phyloP scores from a whole-genome alignment of 2,888 invertebrate genomes.

The Nomada ruficornis region DNA sequence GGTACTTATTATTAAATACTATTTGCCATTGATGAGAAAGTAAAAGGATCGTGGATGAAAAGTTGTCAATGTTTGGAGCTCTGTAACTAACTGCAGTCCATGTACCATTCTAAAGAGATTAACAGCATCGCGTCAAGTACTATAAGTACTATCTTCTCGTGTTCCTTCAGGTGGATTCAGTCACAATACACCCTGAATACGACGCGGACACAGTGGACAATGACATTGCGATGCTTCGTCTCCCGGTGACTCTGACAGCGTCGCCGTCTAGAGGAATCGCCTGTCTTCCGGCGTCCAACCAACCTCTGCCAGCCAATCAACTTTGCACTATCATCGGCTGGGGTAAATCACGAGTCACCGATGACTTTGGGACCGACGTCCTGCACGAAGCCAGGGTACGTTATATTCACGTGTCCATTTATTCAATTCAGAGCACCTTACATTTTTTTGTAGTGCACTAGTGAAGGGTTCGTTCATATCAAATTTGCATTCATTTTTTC shows the following conservation, averaged over 20 bases:
- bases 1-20: slow-evolving; percentile 80
- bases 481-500: neutral
- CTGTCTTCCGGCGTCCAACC: slow-evolving; percentile 91
- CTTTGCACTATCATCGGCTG: slow-evolving; percentile 96
- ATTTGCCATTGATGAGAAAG: too few species aligned
- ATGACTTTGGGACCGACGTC: slow-evolving; percentile 92
- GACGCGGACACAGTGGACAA: slow-evolving; percentile 96
- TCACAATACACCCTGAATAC: slow-evolving; percentile 93
- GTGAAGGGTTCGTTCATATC: neutral
- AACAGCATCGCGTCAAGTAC: neutral
- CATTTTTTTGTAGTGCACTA: too few species aligned
- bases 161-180: slow-evolving; percentile 85
- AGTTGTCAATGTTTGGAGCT: too few species aligned
- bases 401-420: slow-evolving; percentile 3
- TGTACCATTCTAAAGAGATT: too few species aligned
- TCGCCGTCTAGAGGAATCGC: slow-evolving; percentile 87
- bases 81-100: too few species aligned
- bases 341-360: slow-evolving; percentile 93
- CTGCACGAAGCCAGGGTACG: slow-evolving; percentile 94
- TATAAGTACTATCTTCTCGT: neutral
- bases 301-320: slow-evolving; percentile 88
- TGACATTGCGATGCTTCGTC: slow-evolving; percentile 94
- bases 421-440: neutral
- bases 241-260: slow-evolving; percentile 84
- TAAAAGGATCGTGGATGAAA: too few species aligned